Conservation (phyloP, 2,888 invertebrate genomes). For the Tipula unca region DNA sequence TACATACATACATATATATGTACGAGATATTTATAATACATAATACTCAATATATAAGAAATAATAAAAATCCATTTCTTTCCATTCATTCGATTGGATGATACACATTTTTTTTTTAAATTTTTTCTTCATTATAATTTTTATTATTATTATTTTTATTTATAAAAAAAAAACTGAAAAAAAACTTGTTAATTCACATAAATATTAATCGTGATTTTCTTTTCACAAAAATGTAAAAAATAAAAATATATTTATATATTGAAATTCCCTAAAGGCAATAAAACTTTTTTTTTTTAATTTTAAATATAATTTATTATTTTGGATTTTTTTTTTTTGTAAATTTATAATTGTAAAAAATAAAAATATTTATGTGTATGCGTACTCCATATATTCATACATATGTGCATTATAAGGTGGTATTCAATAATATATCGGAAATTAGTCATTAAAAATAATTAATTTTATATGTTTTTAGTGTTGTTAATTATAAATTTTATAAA, state of each 20-base stretch:
- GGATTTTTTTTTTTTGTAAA: neutral
- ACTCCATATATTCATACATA: no score
- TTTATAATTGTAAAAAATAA: neutral
- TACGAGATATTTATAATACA: neutral
- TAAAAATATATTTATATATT: neutral
- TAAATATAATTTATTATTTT: conserved; percentile 14
- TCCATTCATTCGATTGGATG: neutral
- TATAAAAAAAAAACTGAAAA: neutral
- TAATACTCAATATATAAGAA: neutral
- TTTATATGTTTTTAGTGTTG: neutral
- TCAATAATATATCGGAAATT: neutral
- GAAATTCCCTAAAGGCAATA: conserved; percentile 8
- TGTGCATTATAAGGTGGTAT: neutral
- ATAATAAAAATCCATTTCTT: neutral
- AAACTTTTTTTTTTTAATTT: neutral
- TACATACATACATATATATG: neutral
- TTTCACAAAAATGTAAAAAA: neutral
- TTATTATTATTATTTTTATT: neutral
- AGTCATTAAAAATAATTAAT: neutral
- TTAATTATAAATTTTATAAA: neutral
- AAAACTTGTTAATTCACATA: conserved; percentile 9
- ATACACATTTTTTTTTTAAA: neutral
- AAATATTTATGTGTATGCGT: neutral
- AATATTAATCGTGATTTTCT: conserved; percentile 14
- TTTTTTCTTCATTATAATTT: neutral